Percentiles rank a stretch among this genome's conserved stretches.
These are phyloP conservation scores for Gibbula magus DNA, from an alignment of 2,888 invertebrate species.

Conservation along the genomic window DNA sequence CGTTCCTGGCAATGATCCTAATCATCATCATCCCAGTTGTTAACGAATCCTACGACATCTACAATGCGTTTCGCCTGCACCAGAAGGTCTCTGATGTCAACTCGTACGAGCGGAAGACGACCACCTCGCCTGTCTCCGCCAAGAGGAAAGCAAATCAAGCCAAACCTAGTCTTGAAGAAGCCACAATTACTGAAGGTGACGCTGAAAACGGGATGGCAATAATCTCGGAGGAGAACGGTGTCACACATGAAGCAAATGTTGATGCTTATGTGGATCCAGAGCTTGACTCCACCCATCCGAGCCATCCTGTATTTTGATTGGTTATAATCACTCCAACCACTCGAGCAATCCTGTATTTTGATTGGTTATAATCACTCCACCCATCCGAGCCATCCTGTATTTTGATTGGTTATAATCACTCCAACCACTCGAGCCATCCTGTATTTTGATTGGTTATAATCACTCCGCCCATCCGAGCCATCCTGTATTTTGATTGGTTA, in stretches of 20 bases:
- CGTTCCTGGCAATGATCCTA: conserved; percentile 64
- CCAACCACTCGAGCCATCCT: no score
- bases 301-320: neutral
- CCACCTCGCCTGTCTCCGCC: no score
- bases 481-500: neutral
- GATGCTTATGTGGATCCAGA: neutral
- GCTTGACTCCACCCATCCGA: neutral
- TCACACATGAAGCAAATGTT: neutral
- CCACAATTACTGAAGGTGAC: neutral
- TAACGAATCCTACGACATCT: conserved; percentile 60
- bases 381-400: no score
- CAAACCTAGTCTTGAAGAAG: no score
- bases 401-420: no score
- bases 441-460: no score
- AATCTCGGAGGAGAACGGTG: no score
- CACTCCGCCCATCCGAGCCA: neutral
- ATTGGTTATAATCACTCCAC: no score
- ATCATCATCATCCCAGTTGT: conserved; percentile 67
- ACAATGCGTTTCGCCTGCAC: conserved; percentile 30
- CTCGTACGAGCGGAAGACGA: neutral
- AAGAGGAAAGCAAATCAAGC: no score
- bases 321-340: neutral
- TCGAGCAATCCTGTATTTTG: neutral
- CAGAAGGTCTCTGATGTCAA: conserved; percentile 30
- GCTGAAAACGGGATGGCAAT: neutral